Conservation (phyloP, 2,888 invertebrate genomes). For the Zygothrica quintamaculata region DNA sequence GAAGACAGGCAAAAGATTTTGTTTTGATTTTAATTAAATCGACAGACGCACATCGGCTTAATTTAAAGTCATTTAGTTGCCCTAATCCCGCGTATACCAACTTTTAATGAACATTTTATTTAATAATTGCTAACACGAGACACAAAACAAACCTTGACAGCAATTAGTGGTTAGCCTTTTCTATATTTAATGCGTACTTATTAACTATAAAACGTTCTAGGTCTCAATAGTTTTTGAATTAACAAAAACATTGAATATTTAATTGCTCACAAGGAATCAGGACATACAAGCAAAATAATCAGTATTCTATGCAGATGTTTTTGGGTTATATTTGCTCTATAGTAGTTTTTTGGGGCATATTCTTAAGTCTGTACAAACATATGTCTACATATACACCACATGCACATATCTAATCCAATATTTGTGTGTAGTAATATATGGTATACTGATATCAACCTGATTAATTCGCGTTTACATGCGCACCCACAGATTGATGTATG, state of each 20-base stretch:
- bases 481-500: slow-evolving; percentile 33
- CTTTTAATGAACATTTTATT: not conserved
- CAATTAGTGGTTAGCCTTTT: slow-evolving; percentile 23
- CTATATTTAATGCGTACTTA: too few species aligned
- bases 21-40: slow-evolving; percentile 81
- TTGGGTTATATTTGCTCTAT: slow-evolving; percentile 17
- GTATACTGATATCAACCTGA: slow-evolving; percentile 75
- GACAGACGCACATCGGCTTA: slow-evolving; percentile 72
- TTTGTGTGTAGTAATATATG: slow-evolving; percentile 17
- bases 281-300: too few species aligned
- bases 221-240: too few species aligned
- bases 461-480: slow-evolving; percentile 67
- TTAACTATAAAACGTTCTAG: too few species aligned
- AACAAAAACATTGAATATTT: too few species aligned
- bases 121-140: slow-evolving; percentile 19
- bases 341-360: not conserved
- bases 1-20: slow-evolving; percentile 63
- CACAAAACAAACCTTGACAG: slow-evolving; percentile 6
- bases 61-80: slow-evolving; percentile 71
- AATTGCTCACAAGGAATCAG: too few species aligned
- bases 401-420: not conserved
- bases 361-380: slow-evolving; percentile 9
- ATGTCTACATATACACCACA: slow-evolving; percentile 20
- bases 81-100: slow-evolving; percentile 57
- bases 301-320: slow-evolving; percentile 26